These are phyloP conservation scores for Magallana nippona DNA, from an alignment of 2,888 invertebrate genomes.

Conservation along the genomic window DNA sequence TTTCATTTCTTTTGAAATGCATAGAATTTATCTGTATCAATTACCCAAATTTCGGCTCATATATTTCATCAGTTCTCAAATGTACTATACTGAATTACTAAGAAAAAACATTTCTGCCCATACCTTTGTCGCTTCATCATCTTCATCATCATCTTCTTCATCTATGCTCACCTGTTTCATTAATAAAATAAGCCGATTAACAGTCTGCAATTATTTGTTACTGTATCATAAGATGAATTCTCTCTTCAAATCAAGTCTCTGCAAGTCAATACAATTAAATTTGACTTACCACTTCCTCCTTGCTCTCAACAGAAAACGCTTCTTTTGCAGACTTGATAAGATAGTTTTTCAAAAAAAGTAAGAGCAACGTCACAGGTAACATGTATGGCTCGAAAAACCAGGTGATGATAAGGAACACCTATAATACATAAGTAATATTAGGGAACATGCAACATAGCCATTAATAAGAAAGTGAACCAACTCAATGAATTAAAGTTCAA, in stretches of 20 bases:
- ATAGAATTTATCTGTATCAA: too few relatives aligned
- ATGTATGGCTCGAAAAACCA: conserved; percentile 98
- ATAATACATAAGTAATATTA: conserved; percentile 44
- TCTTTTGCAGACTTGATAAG: conserved; percentile 79
- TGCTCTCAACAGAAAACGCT: conserved; percentile 74
- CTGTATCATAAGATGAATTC: too few relatives aligned
- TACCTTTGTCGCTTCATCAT: conserved; percentile 92
- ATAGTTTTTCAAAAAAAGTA: conserved; percentile 89
- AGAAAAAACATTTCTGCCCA: conserved; percentile 37
- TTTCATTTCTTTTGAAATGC: not conserved
- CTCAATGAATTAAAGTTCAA: too few relatives aligned
- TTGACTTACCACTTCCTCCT: conserved; percentile 73
- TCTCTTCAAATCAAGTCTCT: too few relatives aligned
- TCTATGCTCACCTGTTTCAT: conserved; percentile 73
- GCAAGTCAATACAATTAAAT: too few relatives aligned
- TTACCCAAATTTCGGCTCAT: not conserved
- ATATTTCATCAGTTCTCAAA: not conserved
- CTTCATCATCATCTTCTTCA: conserved; percentile 85
- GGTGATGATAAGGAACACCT: conserved; percentile 91
- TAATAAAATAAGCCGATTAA: too few relatives aligned
- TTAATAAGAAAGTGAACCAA: too few relatives aligned
- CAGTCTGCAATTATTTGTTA: too few relatives aligned
- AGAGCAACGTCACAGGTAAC: conserved; percentile 90
- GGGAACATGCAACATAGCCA: too few relatives aligned
- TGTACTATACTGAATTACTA: not conserved